A percentile compares a stretch with the other conserved stretches of the same genome.
These are phyloP conservation scores for Phoenicopterus ruber DNA, from an alignment of 2,113 vertebrate species.

Conservation along the genomic window DNA sequence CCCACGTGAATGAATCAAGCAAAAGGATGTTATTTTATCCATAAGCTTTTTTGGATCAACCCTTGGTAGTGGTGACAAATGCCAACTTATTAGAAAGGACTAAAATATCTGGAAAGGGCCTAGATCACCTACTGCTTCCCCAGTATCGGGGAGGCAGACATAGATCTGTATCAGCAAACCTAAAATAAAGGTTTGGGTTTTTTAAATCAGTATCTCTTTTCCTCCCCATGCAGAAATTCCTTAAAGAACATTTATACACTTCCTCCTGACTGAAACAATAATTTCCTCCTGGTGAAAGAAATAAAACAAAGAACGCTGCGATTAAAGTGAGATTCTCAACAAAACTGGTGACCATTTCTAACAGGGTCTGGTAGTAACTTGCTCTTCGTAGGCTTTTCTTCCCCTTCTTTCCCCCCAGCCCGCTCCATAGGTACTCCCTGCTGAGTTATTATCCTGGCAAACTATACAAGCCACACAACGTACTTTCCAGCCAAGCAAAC, in stretches of 20 bases:
- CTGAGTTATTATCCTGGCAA: background rate
- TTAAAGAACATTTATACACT: background rate
- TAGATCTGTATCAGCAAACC: background rate
- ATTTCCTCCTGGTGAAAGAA: background rate
- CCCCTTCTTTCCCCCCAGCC: background rate
- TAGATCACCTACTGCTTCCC: background rate
- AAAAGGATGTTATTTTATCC: background rate
- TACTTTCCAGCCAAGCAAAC: background rate
- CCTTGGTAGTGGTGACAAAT: background rate
- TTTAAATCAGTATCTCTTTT: background rate
- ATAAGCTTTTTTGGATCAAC: background rate
- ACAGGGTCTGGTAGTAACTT: background rate
- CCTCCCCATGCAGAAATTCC: background rate
- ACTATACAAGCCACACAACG: accelerated
- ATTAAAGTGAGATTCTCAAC: background rate
- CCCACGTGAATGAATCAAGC: background rate
- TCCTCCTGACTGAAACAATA: background rate
- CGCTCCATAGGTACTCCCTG: background rate
- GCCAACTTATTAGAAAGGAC: background rate
- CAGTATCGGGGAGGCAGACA: background rate
- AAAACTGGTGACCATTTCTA: background rate
- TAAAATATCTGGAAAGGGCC: background rate
- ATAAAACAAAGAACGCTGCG: background rate
- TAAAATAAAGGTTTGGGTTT: background rate
- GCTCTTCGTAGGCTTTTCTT: background rate